phyloP scores from a whole-genome alignment of 2,113 vertebrate genomes.

The pig (Sus scrofa) region DNA sequence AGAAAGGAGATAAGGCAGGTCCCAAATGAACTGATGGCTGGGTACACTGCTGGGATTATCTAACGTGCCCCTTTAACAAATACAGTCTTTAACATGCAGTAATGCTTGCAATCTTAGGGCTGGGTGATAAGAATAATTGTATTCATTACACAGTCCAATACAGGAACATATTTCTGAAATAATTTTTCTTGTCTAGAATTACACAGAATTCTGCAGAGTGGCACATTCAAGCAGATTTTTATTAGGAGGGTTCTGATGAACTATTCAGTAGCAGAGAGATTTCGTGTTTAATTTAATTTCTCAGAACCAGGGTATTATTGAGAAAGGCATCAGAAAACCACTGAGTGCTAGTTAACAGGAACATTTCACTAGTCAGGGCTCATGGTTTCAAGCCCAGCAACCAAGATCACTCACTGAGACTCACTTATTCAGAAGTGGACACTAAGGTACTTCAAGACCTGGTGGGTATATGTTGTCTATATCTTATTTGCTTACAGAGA shows the following conservation, averaged over 20 bases:
- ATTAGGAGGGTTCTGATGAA: constrained; percentile 5
- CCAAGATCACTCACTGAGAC: background rate
- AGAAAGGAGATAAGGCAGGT: constrained; percentile 80
- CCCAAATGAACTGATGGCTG: constrained; percentile 65
- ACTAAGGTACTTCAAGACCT: background rate
- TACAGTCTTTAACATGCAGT: constrained; percentile 51
- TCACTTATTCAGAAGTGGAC: background rate
- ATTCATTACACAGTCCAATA: constrained; percentile 64
- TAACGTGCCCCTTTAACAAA: constrained; percentile 47
- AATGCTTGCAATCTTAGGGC: constrained; percentile 45
- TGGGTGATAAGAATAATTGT: constrained; percentile 69
- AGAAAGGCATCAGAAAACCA: background rate
- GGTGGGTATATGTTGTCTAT: rapidly evolving
- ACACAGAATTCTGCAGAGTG: constrained; percentile 67
- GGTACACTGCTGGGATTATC: constrained; percentile 33
- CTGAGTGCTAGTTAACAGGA: background rate
- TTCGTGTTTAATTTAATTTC: constrained; percentile 72
- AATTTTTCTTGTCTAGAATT: constrained; percentile 58
- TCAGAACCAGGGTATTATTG: background rate
- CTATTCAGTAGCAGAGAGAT: background rate
- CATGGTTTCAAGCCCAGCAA: background rate
- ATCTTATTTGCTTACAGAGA: rapidly evolving
- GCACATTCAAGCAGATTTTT: constrained; percentile 65
- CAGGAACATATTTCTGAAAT: constrained; percentile 69
- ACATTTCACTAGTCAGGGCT: background rate